Base-by-base conservation (phyloP, 2,797 vertebrate genomes). In the Ibycter americanus region DNA sequence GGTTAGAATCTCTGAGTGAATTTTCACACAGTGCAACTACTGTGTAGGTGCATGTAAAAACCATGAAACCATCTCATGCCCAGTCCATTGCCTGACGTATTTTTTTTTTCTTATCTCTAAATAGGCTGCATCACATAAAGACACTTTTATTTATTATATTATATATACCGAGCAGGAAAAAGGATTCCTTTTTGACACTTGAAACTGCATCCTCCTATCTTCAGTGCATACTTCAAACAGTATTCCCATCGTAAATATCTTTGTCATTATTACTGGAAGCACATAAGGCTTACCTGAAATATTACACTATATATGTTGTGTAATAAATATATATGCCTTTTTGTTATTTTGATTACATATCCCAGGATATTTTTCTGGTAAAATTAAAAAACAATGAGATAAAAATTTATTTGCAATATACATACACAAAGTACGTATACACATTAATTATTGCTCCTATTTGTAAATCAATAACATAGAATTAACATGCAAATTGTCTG, bases 1-100 rank as follows among this genome's bases (percentile, higher is more conserved):
- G 36, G 9, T 78, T 71, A 49, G 15, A 86, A 34, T 47, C 15
- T 19, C 38, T 46, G 26, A 87, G 44, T 31, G 27, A 82, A 58
- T 92, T 87, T 88, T 81, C 56, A 58, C 49, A 38, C 16, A 32
- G 7, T 61, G 36, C 68, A 27, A 26, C 22, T 72, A 9, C 32
- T 40, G 4, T 12, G 21, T 54, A 62, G 18, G 26, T 77, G 29
- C 11, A 88, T 68, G 38, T 70, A 49, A 61, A 84, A 89, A 21
- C 0, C 19, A 22, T 46, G 21, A 83, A 89, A 76, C 5, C 3
- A 20, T 18, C 29, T 72, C 0, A 0, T 54, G 21, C 4, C 9
- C 16, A 7, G 12, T 36, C 27, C 54, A 14, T 26, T 89, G 72
- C 68, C 27, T 74, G 73, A 40, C 13, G 4, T 13, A 1, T 11